Evolutionary conservation across 2,888 invertebrate genomes (phyloP), one percentile per base, ranked within the genome.

Genomic region (Drosophila nr. medialis): DNA sequence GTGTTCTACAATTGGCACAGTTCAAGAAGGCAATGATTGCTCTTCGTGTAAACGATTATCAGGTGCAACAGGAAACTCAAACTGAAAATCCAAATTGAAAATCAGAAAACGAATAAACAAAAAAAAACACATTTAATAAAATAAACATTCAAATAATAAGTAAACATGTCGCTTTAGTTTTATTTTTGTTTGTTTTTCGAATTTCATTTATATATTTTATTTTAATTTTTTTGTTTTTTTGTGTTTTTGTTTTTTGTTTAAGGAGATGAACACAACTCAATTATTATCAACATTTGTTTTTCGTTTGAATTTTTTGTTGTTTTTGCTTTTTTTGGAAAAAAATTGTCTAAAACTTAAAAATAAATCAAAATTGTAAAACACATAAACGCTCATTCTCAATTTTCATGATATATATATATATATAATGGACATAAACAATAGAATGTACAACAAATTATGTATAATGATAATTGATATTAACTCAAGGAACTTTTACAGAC

Each of bases 401-500:
- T 56, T 59, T 32, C 32, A 38, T 38, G 34, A 29, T 51, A 21
- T 38, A 50, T 42, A 50, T 59, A 64, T 60, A 48, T 48, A 55
- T 21, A 60, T 13, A 65, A 50, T 29, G 11, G 42, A 32, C 13
- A 36, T 56, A 45, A 62, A 58, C 42, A 32, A 58, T 36, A 42
- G 49, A 60, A 56, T 45, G 18, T 21, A 7, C 36, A 36, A 27
- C 27, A 50, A 38, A 45, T 50, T 38, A 36, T 53, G 21, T 24
- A 21, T 58, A 64, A 64, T 63, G 54, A 53, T 51, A 76, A 72
- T 72, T 78, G 62, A 64, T 81, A 77, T 80, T 77, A 76, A 81
- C 81, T 90, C 81, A 87, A 92, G 92, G 92, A 92, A 92, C 92
- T 92, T 91, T 86, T 90, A 90, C 89, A 91, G 91, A 91, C 91